Percentiles rank a stretch among this genome's conserved stretches.
These are phyloP conservation scores for Danio choprae DNA, from an alignment of 2,797 vertebrate genomes.

Conservation along the genomic window DNA sequence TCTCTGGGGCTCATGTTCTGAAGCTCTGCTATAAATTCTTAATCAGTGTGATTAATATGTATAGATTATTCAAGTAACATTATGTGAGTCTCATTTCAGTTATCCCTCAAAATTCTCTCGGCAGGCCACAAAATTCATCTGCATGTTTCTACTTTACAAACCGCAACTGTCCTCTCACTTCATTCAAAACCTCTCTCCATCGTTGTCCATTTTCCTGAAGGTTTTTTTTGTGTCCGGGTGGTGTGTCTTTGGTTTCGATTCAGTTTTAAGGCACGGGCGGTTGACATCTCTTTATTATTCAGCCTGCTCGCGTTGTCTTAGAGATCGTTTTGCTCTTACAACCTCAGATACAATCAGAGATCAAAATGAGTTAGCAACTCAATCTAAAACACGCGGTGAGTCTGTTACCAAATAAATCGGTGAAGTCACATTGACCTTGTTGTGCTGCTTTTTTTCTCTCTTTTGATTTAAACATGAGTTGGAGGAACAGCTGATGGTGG, in stretches of 20 bases:
- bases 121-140: neutral
- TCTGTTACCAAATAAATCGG: slow-evolving; percentile 6
- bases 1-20: slow-evolving; percentile 14
- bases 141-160: neutral
- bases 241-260: slow-evolving; percentile 34
- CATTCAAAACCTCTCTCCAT: slow-evolving; percentile 5
- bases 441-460: slow-evolving; percentile 5
- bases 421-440: slow-evolving; percentile 4
- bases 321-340: slow-evolving; percentile 17
- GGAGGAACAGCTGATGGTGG: too few species aligned
- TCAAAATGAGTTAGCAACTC: slow-evolving; percentile 14
- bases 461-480: neutral
- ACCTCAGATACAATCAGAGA: slow-evolving; percentile 9
- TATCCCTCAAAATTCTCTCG: neutral
- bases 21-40: slow-evolving; percentile 14
- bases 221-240: slow-evolving; percentile 22
- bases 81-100: slow-evolving; percentile 3
- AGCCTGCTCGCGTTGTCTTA: slow-evolving; percentile 12
- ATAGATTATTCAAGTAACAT: slow-evolving; percentile 25
- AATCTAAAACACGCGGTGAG: neutral
- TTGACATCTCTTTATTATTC: slow-evolving; percentile 56
- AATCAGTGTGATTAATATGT: slow-evolving; percentile 13
- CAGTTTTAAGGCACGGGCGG: slow-evolving; percentile 27
- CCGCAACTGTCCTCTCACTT: neutral
- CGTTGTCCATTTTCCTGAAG: slow-evolving; percentile 4